Base-by-base conservation (phyloP, 2,888 invertebrate genomes). In the Leptodirus hochenwartii region DNA sequence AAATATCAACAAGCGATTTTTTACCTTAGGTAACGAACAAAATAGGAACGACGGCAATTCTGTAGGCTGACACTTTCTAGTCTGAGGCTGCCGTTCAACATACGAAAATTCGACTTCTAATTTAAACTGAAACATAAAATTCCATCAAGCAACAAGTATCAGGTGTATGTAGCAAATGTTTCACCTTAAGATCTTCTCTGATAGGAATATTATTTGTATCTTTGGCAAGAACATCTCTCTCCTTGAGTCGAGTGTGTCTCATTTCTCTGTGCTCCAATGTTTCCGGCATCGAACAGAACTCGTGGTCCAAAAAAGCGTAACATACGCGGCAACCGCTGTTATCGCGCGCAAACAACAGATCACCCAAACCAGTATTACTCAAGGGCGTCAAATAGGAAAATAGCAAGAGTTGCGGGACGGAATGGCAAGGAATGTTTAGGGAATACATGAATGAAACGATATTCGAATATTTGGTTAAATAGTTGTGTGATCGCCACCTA, bases 181-280 rank as follows among this genome's bases (percentile, higher is more conserved):
- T n/a, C n/a, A n/a, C n/a, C n/a, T n/a, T n/a, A n/a, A n/a, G n/a
- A n/a, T n/a, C n/a, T n/a, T n/a, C n/a, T n/a, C n/a, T n/a, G n/a
- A n/a, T n/a, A n/a, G n/a, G n/a, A n/a, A n/a, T 20, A 5, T 25
- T 23, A n/a, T 12, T 22, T n/a, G 17, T 4, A 9, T 27, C 27
- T 4, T 3, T 15, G 4, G 15, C 14, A 11, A 8, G 10, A 11
- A 5, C 6, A 4, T 3, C 45, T 24, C 50, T 40, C 33, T 66
- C 64, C 46, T 69, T 69, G 28, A 67, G 65, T 14, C 82, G 63
- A 43, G 81, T n/a, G n/a, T n/a, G n/a, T n/a, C n/a, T n/a, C n/a
- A n/a, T 64, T 17, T 78, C 72, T 35, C 82, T 64, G 51, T 91
- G 90, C 42, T 85, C 80, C 30, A 81, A 65, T 0, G 88, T 87